These are phyloP conservation scores for Melanostigma gelatinosum DNA, from an alignment of 2,113 vertebrate species.

Conservation along the genomic window DNA sequence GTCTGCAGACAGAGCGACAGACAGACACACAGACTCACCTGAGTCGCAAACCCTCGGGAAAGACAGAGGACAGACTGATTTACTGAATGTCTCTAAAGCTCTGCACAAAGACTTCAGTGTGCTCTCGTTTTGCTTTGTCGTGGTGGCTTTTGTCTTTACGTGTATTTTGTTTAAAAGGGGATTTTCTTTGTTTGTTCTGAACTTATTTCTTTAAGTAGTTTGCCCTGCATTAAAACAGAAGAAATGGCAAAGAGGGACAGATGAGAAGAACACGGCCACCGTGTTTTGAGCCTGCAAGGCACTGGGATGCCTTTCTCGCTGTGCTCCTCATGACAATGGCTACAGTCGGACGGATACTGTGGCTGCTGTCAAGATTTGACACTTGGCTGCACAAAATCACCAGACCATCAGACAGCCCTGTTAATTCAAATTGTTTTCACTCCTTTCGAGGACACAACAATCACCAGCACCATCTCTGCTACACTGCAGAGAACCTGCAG, in stretches of 20 bases:
- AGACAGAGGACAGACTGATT: conserved; percentile 51
- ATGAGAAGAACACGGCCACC: background rate
- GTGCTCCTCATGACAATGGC: conserved; percentile 29
- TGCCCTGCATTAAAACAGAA: background rate
- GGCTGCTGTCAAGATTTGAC: conserved; percentile 40
- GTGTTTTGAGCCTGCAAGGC: conserved; percentile 11
- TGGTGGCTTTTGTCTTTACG: background rate
- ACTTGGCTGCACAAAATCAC: conserved; percentile 34
- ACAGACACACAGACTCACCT: conserved; percentile 53
- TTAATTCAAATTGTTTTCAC: conserved; percentile 32
- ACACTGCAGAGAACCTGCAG: background rate
- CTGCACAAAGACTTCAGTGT: conserved; percentile 27
- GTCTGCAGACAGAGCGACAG: conserved; percentile 68
- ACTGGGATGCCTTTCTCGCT: conserved; percentile 19
- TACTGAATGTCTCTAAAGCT: conserved; percentile 45
- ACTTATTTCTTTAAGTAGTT: conserved; percentile 20
- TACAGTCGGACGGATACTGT: conserved; percentile 44
- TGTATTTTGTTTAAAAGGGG: conserved; percentile 11
- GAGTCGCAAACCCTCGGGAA: conserved; percentile 48
- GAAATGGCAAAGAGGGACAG: background rate
- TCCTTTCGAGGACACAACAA: conserved; percentile 8
- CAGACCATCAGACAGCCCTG: conserved; percentile 21
- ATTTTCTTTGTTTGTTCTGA: conserved; percentile 3
- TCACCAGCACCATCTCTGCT: background rate
- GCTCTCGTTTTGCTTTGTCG: conserved; percentile 3